Evolutionary conservation across 2,888 invertebrate genomes (phyloP).

Genomic region (Selenia dentaria): DNA sequence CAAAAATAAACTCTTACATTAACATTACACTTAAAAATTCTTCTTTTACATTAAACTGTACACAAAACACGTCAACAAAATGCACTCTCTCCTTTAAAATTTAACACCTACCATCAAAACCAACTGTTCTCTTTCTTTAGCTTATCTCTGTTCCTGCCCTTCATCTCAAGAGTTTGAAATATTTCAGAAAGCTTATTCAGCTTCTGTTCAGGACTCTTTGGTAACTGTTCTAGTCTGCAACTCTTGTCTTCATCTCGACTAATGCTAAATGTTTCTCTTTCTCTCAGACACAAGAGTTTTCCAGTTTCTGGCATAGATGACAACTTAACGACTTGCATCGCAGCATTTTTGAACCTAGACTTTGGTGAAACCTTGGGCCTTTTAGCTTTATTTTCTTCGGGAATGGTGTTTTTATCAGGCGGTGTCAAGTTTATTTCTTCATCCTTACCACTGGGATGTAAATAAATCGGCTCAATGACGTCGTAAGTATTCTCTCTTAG

Average conservation of each 20-base stretch:
- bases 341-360: constrained; percentile 73
- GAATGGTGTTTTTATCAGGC: constrained; percentile 11
- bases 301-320: constrained; percentile 69
- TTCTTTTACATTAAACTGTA: constrained; percentile 37
- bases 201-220: constrained; percentile 62
- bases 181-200: constrained; percentile 72
- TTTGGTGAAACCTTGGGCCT: constrained; percentile 60
- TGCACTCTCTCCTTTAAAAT: constrained; percentile 45
- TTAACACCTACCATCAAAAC: constrained; percentile 56
- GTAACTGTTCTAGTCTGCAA: constrained; percentile 58
- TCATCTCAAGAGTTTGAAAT: constrained; percentile 72
- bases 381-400: constrained; percentile 17
- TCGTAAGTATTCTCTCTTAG: constrained; percentile 77
- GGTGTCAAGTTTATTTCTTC: constrained; percentile 31
- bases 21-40: constrained; percentile 53
- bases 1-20: constrained; percentile 53
- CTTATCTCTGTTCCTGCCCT: constrained; percentile 64
- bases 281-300: constrained; percentile 69
- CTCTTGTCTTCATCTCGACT: constrained; percentile 49
- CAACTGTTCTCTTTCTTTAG: constrained; percentile 79
- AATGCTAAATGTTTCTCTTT: constrained; percentile 59
- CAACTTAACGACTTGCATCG: constrained; percentile 68
- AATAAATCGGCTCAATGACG: constrained; percentile 69
- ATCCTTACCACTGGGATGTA: constrained; percentile 54
- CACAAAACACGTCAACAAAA: constrained; percentile 43